phyloP scores from a whole-genome alignment of 2,888 invertebrate species.

The Dione vanillae region DNA sequence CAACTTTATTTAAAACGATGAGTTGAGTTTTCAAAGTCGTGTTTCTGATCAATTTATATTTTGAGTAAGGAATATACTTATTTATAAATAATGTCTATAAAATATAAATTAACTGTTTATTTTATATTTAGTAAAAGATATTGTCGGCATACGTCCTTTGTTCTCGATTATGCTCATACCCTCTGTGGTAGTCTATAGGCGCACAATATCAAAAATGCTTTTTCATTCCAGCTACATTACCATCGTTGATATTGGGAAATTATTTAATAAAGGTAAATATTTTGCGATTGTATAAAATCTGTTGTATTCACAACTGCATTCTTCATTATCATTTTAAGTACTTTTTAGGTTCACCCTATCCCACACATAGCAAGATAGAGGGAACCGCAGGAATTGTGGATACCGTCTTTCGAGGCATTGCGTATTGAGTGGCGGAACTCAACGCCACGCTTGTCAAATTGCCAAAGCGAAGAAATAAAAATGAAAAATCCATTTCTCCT shows the following conservation, averaged over 20 bases:
- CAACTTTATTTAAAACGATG: conserved; percentile 22
- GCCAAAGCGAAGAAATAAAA: no score
- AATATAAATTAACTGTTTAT: neutral
- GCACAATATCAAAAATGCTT: neutral
- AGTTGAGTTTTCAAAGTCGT: conserved; percentile 6
- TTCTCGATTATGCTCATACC: neutral
- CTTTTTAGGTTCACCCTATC: no score
- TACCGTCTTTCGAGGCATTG: no score
- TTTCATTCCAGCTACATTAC: neutral
- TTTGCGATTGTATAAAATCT: neutral
- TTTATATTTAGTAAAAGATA: neutral
- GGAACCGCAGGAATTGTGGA: no score
- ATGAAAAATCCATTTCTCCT: no score
- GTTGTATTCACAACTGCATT: neutral
- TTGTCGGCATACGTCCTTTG: neutral
- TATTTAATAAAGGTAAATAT: neutral
- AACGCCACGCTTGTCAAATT: no score
- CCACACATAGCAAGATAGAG: no score
- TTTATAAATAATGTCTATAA: conserved; percentile 5
- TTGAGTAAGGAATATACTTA: neutral
- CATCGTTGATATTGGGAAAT: neutral
- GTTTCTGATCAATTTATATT: conserved; percentile 7
- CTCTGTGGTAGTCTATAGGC: neutral
- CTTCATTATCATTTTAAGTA: no score
- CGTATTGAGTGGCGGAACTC: no score